phyloP scores from a whole-genome alignment of 1,140 invertebrate species.

The Akabosia matsudoensis region DNA sequence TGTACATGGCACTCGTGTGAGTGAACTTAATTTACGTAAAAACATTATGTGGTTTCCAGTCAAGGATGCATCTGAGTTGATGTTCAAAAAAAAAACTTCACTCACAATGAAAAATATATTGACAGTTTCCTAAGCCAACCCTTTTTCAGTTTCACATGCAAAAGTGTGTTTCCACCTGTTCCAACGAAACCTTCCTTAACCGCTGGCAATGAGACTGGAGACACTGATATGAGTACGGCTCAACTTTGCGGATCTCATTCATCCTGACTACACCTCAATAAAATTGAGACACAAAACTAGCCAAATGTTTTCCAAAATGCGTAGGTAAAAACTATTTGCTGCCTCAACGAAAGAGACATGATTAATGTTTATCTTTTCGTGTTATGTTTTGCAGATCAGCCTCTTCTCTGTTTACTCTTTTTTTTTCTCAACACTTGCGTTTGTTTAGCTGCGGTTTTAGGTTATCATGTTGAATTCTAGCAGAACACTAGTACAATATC shows the following conservation, averaged over 20 bases:
- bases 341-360: background rate
- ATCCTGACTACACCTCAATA: too few relatives aligned
- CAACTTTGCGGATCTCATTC: too few relatives aligned
- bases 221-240: too few relatives aligned
- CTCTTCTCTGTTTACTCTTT: background rate
- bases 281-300: background rate
- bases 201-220: too few relatives aligned
- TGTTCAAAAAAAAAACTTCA: background rate
- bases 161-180: background rate
- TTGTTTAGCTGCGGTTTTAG: background rate
- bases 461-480: background rate
- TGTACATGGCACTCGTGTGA: background rate
- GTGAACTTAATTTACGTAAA: background rate
- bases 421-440: conserved; percentile 1
- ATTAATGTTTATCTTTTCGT: background rate
- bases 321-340: background rate
- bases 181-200: background rate
- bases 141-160: background rate
- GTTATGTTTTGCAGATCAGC: background rate
- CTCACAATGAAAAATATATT: conserved; percentile 16
- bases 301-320: background rate
- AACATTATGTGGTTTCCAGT: background rate
- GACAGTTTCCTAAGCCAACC: background rate
- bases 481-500: background rate
- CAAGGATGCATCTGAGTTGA: background rate